phyloP scores from a whole-genome alignment of 2,797 vertebrate genomes.

The Catharus ustulatus region DNA sequence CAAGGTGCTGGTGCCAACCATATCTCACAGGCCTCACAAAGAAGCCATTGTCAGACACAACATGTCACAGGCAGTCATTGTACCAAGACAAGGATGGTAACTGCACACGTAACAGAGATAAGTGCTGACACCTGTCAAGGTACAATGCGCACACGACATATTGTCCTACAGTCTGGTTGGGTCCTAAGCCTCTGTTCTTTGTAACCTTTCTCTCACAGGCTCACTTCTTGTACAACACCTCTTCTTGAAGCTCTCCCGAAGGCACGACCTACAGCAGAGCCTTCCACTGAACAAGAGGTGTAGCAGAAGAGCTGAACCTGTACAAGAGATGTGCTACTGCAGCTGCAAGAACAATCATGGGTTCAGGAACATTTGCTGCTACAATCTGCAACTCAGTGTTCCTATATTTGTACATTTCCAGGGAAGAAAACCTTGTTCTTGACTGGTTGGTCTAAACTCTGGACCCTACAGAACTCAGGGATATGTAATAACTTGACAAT shows the following conservation, averaged over 20 bases:
- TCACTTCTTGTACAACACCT: background rate
- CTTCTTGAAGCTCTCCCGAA: background rate
- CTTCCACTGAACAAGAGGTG: background rate
- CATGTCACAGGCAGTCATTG: background rate
- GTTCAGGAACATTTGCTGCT: background rate
- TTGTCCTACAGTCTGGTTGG: background rate
- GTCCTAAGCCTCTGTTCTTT: background rate
- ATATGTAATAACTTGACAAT: background rate
- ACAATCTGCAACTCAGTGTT: background rate
- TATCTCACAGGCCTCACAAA: background rate
- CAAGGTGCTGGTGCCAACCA: background rate
- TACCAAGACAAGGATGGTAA: background rate
- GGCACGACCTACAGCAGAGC: background rate
- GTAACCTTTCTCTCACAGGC: background rate
- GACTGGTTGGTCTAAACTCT: background rate
- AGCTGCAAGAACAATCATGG: background rate
- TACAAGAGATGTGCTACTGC: background rate
- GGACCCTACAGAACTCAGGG: background rate
- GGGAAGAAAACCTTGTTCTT: background rate
- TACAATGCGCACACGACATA: background rate
- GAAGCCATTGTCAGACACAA: background rate
- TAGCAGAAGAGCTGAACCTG: background rate
- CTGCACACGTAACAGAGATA: background rate
- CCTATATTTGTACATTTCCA: background rate
- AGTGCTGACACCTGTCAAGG: background rate